These are phyloP conservation scores for Ochotona curzoniae DNA, from an alignment of 2,113 vertebrate species.

Conservation along the genomic window DNA sequence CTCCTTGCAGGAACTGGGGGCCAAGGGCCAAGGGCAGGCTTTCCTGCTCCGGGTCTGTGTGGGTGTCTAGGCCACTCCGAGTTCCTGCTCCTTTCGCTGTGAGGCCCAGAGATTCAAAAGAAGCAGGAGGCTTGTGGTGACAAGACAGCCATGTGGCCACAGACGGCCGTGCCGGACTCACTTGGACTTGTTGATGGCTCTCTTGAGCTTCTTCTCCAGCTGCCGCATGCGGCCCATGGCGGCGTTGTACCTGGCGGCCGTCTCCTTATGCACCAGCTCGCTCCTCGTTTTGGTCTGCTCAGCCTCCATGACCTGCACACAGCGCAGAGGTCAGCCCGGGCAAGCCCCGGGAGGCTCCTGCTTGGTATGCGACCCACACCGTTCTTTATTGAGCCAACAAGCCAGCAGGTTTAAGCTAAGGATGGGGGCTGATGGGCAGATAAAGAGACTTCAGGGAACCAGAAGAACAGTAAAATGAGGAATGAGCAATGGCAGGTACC, in stretches of 20 bases:
- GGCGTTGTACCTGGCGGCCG: slow-evolving; percentile 93
- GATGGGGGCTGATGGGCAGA: too few species aligned
- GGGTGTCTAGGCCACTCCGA: not conserved
- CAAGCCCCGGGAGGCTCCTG: not conserved
- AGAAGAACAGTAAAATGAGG: not conserved
- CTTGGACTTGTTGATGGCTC: slow-evolving; percentile 98
- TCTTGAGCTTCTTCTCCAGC: slow-evolving; percentile 98
- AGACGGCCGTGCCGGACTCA: slow-evolving; percentile 77
- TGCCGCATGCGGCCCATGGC: slow-evolving; percentile 96
- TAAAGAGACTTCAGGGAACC: not conserved
- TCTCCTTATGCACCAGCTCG: slow-evolving; percentile 96
- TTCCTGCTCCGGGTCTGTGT: not conserved
- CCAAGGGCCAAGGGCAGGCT: not conserved
- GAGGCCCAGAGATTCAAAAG: not conserved
- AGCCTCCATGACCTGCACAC: slow-evolving; percentile 95
- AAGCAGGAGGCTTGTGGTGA: not conserved
- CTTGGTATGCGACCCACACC: not conserved
- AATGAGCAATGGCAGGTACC: not conserved
- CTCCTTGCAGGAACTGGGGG: not conserved
- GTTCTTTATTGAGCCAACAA: not conserved
- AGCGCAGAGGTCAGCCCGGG: slow-evolving; percentile 33
- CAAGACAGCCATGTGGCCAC: accelerated
- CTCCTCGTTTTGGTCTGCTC: slow-evolving; percentile 96
- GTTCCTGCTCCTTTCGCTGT: not conserved
- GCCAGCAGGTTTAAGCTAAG: not conserved